These are phyloP conservation scores for Thysanoteuthis rhombus DNA, from an alignment of 2,888 invertebrate genomes.

Conservation along the genomic window DNA sequence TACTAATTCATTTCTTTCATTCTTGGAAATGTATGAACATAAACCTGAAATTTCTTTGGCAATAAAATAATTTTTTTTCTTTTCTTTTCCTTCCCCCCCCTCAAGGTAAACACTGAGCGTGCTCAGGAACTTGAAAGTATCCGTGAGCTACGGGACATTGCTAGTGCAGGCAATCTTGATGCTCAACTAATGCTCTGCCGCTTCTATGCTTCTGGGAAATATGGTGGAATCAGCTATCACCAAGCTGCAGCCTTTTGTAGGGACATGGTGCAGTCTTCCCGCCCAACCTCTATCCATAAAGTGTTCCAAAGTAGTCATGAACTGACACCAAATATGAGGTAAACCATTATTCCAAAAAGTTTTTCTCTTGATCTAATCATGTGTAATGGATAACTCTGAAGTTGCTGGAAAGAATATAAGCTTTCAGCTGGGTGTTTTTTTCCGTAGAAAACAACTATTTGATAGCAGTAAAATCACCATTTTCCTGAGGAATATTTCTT, in stretches of 20 bases:
- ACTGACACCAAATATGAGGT: constrained; percentile 64
- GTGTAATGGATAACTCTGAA: too few species aligned
- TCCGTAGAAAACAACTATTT: too few species aligned
- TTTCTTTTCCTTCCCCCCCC: constrained; percentile 18
- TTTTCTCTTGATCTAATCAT: neutral
- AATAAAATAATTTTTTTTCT: constrained; percentile 32
- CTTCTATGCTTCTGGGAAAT: constrained; percentile 53
- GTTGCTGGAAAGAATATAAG: too few species aligned
- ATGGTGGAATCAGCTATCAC: constrained; percentile 53
- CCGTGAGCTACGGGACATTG: constrained; percentile 59
- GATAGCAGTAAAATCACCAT: too few species aligned
- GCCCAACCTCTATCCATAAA: constrained; percentile 52
- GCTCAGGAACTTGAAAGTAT: constrained; percentile 56
- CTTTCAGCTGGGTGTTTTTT: too few species aligned
- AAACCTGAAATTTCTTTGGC: neutral
- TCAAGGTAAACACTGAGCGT: constrained; percentile 46
- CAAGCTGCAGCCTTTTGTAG: constrained; percentile 55
- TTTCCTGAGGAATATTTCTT: too few species aligned
- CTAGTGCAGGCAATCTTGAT: constrained; percentile 48
- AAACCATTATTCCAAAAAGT: constrained; percentile 23
- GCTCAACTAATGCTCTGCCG: constrained; percentile 58
- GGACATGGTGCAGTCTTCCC: constrained; percentile 58
- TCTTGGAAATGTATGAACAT: neutral
- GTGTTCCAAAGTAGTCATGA: constrained; percentile 53
- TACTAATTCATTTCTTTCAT: neutral